Conservation (phyloP, 2,113 vertebrate species). For the Pangasianodon gigas region DNA sequence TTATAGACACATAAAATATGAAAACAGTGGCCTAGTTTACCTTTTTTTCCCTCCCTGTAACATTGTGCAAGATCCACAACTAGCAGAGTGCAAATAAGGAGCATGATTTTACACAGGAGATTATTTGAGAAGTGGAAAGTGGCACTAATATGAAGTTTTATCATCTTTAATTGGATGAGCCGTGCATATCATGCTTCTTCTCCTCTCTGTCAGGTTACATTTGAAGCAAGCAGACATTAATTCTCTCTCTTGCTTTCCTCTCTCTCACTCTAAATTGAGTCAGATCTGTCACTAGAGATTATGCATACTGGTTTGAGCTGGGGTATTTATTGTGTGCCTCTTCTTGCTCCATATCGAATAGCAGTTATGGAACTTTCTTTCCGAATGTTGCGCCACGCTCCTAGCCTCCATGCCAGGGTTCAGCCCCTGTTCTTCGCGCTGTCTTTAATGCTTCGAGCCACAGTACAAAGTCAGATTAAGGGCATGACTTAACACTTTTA, state of each 20-base stretch:
- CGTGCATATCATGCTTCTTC: constrained; percentile 4
- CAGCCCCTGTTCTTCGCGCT: background rate
- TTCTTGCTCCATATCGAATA: background rate
- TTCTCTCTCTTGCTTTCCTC: background rate
- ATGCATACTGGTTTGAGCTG: background rate
- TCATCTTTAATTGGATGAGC: constrained; percentile 53
- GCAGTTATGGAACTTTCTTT: background rate
- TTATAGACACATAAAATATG: constrained; percentile 6
- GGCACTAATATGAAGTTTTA: constrained; percentile 47
- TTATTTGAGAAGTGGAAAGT: constrained; percentile 30
- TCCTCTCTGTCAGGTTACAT: background rate
- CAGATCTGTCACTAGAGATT: background rate
- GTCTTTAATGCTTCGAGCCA: background rate
- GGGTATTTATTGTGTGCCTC: background rate
- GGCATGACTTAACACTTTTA: background rate
- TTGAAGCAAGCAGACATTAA: constrained; percentile 1
- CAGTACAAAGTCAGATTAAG: background rate
- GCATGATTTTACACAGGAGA: background rate
- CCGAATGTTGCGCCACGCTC: background rate
- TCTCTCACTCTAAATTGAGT: background rate
- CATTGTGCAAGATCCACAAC: background rate
- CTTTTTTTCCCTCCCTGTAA: background rate
- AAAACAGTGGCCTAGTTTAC: constrained; percentile 2
- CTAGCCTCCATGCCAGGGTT: background rate
- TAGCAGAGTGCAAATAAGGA: background rate